Evolutionary conservation across 1,140 invertebrate genomes (phyloP).

Genomic region (Pantala flavescens): DNA sequence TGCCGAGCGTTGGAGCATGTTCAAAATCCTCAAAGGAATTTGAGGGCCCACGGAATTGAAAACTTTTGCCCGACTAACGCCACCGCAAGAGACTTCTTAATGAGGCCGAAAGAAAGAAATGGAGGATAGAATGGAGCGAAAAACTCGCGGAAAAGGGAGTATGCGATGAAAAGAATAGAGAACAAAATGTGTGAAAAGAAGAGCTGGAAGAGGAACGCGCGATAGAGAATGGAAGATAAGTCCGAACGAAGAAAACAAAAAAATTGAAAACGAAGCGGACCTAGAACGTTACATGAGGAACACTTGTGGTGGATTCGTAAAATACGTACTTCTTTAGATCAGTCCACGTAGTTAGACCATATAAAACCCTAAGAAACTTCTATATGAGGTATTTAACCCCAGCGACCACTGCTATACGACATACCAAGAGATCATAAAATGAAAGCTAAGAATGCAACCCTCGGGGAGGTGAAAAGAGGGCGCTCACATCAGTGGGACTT

Average conservation of each 20-base stretch:
- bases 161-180: background rate
- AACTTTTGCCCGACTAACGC: constrained; percentile 4
- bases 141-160: too few species aligned
- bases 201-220: background rate
- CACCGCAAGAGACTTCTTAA: constrained; percentile 5
- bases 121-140: too few species aligned
- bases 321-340: too few species aligned
- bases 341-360: too few species aligned
- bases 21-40: background rate
- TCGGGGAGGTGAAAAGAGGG: background rate
- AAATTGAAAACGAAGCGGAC: background rate
- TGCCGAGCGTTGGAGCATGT: background rate
- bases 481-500: background rate
- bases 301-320: too few species aligned
- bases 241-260: background rate
- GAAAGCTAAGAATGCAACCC: too few species aligned
- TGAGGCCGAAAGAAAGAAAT: background rate
- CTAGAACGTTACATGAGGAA: too few species aligned
- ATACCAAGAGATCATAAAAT: too few species aligned
- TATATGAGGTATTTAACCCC: too few species aligned
- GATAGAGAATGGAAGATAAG: background rate
- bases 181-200: background rate
- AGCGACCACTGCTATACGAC: too few species aligned
- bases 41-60: background rate
- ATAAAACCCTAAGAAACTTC: too few species aligned